Base-by-base conservation (phyloP, 2,888 invertebrate genomes). In the Esperia sulphurella region DNA sequence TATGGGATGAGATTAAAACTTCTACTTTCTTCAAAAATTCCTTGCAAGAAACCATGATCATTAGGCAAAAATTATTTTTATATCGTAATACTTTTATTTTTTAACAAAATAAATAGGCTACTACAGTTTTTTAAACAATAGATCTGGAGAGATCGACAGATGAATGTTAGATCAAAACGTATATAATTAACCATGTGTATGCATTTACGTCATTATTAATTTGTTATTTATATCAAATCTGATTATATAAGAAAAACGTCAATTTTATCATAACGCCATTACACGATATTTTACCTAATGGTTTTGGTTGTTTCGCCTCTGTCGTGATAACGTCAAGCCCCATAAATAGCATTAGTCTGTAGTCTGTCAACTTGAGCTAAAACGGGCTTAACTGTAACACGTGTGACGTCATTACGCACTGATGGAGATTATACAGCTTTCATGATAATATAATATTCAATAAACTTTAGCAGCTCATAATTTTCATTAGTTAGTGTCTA, bases 241-340 rank as follows among this genome's bases (percentile, higher is more conserved):
- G n/a, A 14, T 14, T 14, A 7, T 28, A 42, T 12, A 28, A 29
- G 8, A 29, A 29, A 30, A 21, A 29, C 40, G 46, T 37, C 39
- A 38, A 8, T 28, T 35, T 61, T 61, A 61, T 65, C 61, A 61
- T 57, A 41, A 53, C 66, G 60, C 61, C 59, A 68, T 71, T 65
- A 68, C 63, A 60, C 60, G 64, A 59, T 59, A 52, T 61, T 68
- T 71, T 65, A 61, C 71, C 74, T 88, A 86, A 86, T 83, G 83
- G 78, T 75, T 79, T 77, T 65, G 59, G 73, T 68, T 68, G 70
- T 72, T 71, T 66, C 59, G 60, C 60, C 60, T 63, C 68, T 72
- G 70, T 72, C 75, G 53, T 47, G 88, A 89, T 88, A 88, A 85
- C 78, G 85, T 85, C 83, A 80, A 72, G 57, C 60, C 56, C 65